Evolutionary conservation across 53 echinoderm and acorn worm species (phyloP).

Genomic region (Luidia sarsii): DNA sequence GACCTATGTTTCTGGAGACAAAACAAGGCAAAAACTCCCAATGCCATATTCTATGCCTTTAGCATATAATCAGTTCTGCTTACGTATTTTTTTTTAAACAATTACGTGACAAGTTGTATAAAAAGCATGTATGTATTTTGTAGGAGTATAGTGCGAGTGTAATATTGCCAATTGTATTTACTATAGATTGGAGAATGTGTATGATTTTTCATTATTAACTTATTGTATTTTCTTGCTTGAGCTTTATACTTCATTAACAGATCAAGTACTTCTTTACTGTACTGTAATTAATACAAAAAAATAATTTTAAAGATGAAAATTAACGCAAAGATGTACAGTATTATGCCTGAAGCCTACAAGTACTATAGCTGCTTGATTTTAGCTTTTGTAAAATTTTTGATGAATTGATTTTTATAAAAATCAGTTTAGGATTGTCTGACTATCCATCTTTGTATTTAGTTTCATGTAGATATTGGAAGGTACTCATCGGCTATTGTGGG

Average conservation of each 20-base stretch:
- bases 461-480: no score
- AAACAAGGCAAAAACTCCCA: no score
- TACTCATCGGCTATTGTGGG: no score
- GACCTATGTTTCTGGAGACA: no score
- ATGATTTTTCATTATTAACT: conserved; percentile 56
- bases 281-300: conserved; percentile 4
- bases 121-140: conserved; percentile 40
- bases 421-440: not conserved
- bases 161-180: conserved; percentile 43
- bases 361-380: conserved; percentile 26
- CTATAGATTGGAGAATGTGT: conserved; percentile 32
- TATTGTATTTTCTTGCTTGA: conserved; percentile 41
- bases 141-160: conserved; percentile 40
- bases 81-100: not conserved
- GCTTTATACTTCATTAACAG: conserved; percentile 18
- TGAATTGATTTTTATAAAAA: not conserved
- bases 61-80: not conserved
- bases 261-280: conserved; percentile 30
- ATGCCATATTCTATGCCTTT: not conserved
- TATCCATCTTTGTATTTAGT: no score
- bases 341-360: conserved; percentile 45
- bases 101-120: conserved; percentile 1
- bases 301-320: no score
- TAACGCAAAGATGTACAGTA: conserved; percentile 45
- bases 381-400: conserved; percentile 20